phyloP scores from a whole-genome alignment of 2,113 vertebrate genomes.

The Ciconia stormi region DNA sequence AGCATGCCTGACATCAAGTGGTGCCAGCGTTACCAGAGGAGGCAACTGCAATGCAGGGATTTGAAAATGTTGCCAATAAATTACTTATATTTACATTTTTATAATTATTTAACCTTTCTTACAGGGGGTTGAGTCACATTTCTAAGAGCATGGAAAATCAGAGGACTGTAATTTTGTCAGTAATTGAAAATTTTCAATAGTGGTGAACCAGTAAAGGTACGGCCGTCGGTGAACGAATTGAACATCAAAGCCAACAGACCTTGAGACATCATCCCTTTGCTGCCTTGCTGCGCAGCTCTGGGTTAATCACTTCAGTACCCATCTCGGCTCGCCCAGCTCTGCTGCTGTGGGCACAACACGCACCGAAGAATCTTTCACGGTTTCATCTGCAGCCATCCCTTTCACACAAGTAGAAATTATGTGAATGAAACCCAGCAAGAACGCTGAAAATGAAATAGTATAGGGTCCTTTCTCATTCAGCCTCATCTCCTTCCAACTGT shows the following conservation, averaged over 20 bases:
- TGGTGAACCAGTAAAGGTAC: not conserved
- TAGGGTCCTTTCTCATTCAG: not conserved
- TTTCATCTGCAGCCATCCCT: rapidly evolving
- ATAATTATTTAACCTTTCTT: not conserved
- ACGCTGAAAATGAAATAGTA: not conserved
- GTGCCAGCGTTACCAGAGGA: not conserved
- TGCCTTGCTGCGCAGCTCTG: not conserved
- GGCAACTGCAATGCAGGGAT: not conserved
- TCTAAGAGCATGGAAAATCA: not conserved
- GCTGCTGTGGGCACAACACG: not conserved
- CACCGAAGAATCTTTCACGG: not conserved
- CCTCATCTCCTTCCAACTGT: not conserved
- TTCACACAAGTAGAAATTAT: not conserved
- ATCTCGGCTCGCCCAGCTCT: rapidly evolving
- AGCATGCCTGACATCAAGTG: not conserved
- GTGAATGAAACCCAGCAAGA: not conserved
- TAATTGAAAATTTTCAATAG: not conserved
- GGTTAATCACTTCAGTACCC: not conserved
- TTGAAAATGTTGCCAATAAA: not conserved
- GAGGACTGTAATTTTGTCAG: not conserved
- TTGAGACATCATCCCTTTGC: no score
- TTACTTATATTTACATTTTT: not conserved
- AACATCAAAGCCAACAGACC: not conserved
- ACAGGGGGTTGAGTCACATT: not conserved
- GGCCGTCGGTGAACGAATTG: rapidly evolving